phyloP scores from a whole-genome alignment of 2,888 invertebrate species.

The Myopa tessellatipennis region DNA sequence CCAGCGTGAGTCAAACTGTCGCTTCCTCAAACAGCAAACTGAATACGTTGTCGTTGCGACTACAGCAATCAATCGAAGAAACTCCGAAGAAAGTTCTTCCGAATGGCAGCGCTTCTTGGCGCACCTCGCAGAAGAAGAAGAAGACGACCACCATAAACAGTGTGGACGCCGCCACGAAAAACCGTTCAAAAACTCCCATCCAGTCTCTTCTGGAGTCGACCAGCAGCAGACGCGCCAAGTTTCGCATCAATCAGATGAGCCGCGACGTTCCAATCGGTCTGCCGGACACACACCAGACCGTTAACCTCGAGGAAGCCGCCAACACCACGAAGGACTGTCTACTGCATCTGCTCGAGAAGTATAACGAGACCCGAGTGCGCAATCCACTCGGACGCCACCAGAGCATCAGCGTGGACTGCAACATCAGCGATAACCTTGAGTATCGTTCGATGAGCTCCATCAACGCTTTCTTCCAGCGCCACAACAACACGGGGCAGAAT shows the following conservation, averaged over 20 bases:
- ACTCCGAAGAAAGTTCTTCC: constrained; percentile 58
- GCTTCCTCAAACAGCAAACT: constrained; percentile 44
- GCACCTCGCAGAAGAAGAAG: constrained; percentile 31
- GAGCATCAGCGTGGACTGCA: constrained; percentile 82
- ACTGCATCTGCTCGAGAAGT: constrained; percentile 79
- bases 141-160: constrained; percentile 48
- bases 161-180: not conserved
- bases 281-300: constrained; percentile 71
- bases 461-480: constrained; percentile 81
- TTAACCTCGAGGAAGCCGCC: constrained; percentile 71
- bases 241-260: constrained; percentile 76
- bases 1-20: constrained; percentile 36
- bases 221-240: constrained; percentile 72
- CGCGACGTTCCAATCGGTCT: constrained; percentile 79
- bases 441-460: constrained; percentile 84
- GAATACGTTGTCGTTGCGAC: constrained; percentile 58
- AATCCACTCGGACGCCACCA: constrained; percentile 73
- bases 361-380: constrained; percentile 72
- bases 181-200: constrained; percentile 9
- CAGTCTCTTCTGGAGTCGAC: constrained; percentile 47
- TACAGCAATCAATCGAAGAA: constrained; percentile 66
- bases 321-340: constrained; percentile 82
- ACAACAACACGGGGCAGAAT: constrained; percentile 67
- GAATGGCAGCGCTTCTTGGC: constrained; percentile 48
- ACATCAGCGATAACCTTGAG: constrained; percentile 78